Evolutionary conservation across 2,888 invertebrate genomes (phyloP).

Genomic region (Tachina lurida): DNA sequence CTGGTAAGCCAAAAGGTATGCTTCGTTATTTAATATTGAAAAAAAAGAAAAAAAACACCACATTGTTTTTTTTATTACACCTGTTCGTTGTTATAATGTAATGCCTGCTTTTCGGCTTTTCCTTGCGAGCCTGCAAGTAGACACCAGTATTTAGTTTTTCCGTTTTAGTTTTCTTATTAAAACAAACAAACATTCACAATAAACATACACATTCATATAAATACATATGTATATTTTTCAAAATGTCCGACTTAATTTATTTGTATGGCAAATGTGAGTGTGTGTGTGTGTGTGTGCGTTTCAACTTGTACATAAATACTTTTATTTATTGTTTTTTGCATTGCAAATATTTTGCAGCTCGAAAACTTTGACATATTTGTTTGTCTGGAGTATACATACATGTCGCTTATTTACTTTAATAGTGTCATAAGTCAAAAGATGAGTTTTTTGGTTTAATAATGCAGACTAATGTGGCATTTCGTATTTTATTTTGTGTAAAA

Average conservation of each 20-base stretch:
- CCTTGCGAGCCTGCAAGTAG: conserved; percentile 58
- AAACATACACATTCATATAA: not conserved
- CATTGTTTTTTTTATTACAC: conserved; percentile 37
- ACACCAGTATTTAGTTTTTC: conserved; percentile 45
- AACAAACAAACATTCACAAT: conserved; percentile 31
- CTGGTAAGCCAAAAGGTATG: conserved; percentile 68
- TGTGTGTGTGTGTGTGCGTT: not conserved
- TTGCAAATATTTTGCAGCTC: conserved; percentile 42
- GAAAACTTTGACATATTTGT: conserved; percentile 60
- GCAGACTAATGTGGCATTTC: too few species aligned
- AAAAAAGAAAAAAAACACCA: conserved; percentile 1
- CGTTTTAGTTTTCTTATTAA: not conserved
- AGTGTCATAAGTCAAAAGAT: too few species aligned
- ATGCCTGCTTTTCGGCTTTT: conserved; percentile 60
- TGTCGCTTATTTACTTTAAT: too few species aligned
- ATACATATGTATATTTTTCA: conserved; percentile 35
- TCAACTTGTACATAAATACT: not conserved
- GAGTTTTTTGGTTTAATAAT: too few species aligned
- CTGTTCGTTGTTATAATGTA: conserved; percentile 66
- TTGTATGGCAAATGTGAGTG: not conserved
- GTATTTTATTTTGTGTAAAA: too few species aligned
- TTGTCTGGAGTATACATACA: conserved; percentile 49
- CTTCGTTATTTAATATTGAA: conserved; percentile 33
- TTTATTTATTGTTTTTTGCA: conserved; percentile 8
- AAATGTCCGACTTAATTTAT: conserved; percentile 58